Evolutionary conservation across 2,797 vertebrate species (phyloP).

Genomic region (Diglossa cyanea): DNA sequence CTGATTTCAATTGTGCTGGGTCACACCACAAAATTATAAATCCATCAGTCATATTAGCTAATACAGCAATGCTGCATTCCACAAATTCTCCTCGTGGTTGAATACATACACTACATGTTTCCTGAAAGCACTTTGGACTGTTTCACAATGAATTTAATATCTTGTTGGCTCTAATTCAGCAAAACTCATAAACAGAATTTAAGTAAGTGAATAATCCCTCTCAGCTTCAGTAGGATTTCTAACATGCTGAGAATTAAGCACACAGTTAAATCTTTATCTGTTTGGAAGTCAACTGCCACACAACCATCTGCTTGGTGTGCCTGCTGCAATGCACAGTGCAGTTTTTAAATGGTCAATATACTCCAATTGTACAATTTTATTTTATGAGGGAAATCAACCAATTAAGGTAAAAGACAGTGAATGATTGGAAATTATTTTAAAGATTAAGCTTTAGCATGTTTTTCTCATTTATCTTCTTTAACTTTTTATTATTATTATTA

Average conservation of each 20-base stretch:
- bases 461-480: not conserved
- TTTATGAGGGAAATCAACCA: not conserved
- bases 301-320: not conserved
- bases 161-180: not conserved
- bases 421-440: not conserved
- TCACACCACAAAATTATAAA: not conserved
- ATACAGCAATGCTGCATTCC: not conserved
- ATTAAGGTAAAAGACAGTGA: not conserved
- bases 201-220: not conserved
- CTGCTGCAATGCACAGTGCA: not conserved
- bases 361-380: not conserved
- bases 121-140: not conserved
- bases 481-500: not conserved
- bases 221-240: not conserved
- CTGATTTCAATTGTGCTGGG: not conserved
- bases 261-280: not conserved
- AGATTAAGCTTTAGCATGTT: not conserved
- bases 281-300: not conserved
- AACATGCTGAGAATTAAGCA: not conserved
- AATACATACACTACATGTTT: not conserved
- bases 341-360: not conserved
- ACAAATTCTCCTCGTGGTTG: not conserved
- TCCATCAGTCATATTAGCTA: not conserved
- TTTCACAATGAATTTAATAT: not conserved
- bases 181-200: slow-evolving; percentile 13